Conservation (phyloP, 2,888 invertebrate genomes). For the Perithous albicinctus region DNA sequence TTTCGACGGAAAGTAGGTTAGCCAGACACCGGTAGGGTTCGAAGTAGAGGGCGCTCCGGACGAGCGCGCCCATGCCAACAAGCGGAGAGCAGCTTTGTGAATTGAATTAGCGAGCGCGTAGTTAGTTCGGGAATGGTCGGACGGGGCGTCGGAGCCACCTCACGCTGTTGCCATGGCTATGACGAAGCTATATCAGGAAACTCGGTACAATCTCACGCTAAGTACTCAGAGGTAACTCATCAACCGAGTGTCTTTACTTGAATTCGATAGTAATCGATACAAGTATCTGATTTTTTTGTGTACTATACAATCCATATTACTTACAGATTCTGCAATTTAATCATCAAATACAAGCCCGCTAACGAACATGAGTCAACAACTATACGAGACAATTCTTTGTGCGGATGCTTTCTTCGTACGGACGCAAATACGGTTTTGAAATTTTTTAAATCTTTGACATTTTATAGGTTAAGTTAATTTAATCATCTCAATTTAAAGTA, state of each 20-base stretch:
- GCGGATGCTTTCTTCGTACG: too few relatives aligned
- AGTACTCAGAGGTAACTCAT: background rate
- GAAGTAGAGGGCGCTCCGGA: slow-evolving; percentile 52
- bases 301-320: too few relatives aligned
- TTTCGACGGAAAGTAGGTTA: slow-evolving; percentile 64
- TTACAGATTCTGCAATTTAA: too few relatives aligned
- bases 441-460: too few relatives aligned
- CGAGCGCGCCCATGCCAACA: slow-evolving; percentile 51
- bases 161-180: slow-evolving; percentile 49
- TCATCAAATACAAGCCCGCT: too few relatives aligned
- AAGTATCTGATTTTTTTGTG: too few relatives aligned
- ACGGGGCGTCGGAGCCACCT: slow-evolving; percentile 52
- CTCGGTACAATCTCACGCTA: background rate
- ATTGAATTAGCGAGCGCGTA: slow-evolving; percentile 66
- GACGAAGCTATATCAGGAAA: slow-evolving; percentile 37
- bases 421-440: too few relatives aligned
- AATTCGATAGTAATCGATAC: background rate
- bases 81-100: slow-evolving; percentile 62
- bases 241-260: background rate
- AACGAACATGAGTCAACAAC: too few relatives aligned
- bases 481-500: too few relatives aligned
- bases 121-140: slow-evolving; percentile 63
- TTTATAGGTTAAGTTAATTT: too few relatives aligned
- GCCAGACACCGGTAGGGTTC: slow-evolving; percentile 62
- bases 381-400: too few relatives aligned